phyloP scores from a whole-genome alignment of 2,113 vertebrate genomes.

The Stegostoma tigrinum region DNA sequence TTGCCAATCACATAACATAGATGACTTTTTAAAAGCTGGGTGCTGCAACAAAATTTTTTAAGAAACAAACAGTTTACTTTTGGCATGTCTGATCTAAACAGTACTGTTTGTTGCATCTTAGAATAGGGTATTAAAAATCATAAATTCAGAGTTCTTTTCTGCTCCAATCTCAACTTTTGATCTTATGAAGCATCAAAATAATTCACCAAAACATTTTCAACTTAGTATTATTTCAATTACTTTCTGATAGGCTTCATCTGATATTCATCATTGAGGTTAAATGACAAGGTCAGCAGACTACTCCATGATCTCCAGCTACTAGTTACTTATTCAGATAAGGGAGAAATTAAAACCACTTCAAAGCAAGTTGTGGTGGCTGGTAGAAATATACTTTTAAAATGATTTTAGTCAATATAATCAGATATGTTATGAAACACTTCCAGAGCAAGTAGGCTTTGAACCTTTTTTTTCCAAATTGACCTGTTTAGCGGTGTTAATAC shows the following conservation, averaged over 20 bases:
- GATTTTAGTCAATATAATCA: no score
- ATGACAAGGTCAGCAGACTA: background rate
- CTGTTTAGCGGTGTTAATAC: no score
- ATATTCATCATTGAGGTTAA: background rate
- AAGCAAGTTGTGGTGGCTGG: background rate
- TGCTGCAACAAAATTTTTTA: background rate
- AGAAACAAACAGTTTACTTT: background rate
- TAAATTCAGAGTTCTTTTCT: background rate
- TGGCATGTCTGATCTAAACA: background rate
- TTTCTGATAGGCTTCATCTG: background rate
- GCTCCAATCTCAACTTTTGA: background rate
- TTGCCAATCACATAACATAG: background rate
- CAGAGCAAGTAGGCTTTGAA: no score
- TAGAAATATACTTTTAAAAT: background rate
- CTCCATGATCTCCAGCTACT: background rate
- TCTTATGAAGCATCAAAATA: background rate
- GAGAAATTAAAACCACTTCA: background rate
- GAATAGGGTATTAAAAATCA: background rate
- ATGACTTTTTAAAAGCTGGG: background rate
- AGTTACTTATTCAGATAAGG: background rate
- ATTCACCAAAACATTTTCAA: background rate
- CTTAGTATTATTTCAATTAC: background rate
- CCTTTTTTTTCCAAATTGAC: no score
- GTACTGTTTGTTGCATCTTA: background rate
- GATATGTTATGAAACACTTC: no score